Evolutionary conservation across 2,113 vertebrate genomes (phyloP), one percentile per base, ranked within the genome.

Genomic region (Carettochelys insculpta): DNA sequence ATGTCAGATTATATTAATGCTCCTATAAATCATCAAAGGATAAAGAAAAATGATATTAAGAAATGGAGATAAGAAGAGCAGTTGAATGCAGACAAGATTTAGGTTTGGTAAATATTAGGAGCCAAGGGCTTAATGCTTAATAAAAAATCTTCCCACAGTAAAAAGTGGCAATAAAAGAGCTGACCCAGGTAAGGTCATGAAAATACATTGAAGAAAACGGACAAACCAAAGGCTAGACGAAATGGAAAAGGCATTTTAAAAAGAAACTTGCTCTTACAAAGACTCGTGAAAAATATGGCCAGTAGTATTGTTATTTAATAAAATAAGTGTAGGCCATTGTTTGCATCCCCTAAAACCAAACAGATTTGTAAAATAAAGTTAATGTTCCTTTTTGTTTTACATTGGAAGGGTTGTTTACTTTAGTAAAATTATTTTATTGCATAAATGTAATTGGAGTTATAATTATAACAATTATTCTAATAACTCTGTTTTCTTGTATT

Each of bases 21-120:
- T 83, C 83, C 47, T 93, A 90, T 91, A 84, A 86, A 68, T 20
- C 8, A 51, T 87, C 52, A 96, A 95, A 94, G 47, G 48, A 82
- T 14, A 13, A 51, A 58, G 51, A 75, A 87, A 86, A 48, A 56
- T 38, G 73, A 80, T 85, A 83, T 38, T 54, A 48, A 87, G 47
- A 90, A 95, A 50, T 20, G 17, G 51, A n/a, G 68, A 78, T 61
- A 83, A 50, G 8, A 27, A 68, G 54, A 58, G 45, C 43, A 92
- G 88, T 45, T 87, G 79, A 94, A 87, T 85, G 6, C 17, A 90
- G 93, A 81, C 73, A 96, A 94, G 52, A 81, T 95, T 87, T 92
- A 95, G 94, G 81, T 94, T 81, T 92, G 91, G 43, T 29, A 90
- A 95, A 87, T 93, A 93, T 86, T 89, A 92, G 85, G 93, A 95